Evolutionary conservation across 2,797 vertebrate species (phyloP).

Genomic region (Sebastes cheni): DNA sequence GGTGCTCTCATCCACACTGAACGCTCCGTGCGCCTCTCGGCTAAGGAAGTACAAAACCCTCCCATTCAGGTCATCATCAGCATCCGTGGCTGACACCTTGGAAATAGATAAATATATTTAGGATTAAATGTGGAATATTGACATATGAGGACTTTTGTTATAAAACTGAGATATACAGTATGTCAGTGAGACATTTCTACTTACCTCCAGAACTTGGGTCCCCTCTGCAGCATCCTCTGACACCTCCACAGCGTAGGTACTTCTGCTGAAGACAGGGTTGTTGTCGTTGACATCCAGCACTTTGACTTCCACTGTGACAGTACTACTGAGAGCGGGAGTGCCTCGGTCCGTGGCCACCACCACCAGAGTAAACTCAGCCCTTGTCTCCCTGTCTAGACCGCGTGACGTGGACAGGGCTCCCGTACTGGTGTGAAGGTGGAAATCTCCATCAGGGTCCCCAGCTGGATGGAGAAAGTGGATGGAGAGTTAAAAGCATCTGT

Average conservation of each 20-base stretch:
- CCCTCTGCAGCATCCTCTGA: slow-evolving; percentile 88
- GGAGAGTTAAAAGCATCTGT: not conserved
- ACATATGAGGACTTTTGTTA: not conserved
- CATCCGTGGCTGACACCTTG: slow-evolving; percentile 87
- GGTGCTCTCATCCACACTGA: slow-evolving; percentile 86
- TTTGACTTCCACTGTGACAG: slow-evolving; percentile 82
- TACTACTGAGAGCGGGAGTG: slow-evolving; percentile 84
- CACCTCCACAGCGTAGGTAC: slow-evolving; percentile 85
- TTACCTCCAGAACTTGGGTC: slow-evolving; percentile 82
- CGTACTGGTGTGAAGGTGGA: slow-evolving; percentile 83
- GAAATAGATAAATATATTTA: not conserved
- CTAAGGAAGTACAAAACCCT: slow-evolving; percentile 92
- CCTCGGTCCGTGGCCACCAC: slow-evolving; percentile 90
- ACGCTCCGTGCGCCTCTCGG: slow-evolving; percentile 88
- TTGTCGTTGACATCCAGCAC: slow-evolving; percentile 97
- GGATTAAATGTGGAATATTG: not conserved
- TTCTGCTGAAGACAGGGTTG: slow-evolving; percentile 84
- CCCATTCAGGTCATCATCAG: slow-evolving; percentile 89
- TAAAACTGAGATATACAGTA: not conserved
- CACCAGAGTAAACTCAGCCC: slow-evolving; percentile 81
- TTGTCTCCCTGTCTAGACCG: slow-evolving; percentile 89
- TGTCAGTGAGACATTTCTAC: not conserved
- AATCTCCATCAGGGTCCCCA: slow-evolving; percentile 89
- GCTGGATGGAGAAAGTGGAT: slow-evolving; percentile 68
- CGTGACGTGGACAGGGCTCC: slow-evolving; percentile 89